Base-by-base conservation (phyloP, 2,797 vertebrate genomes). In the Sebastes elongatus region DNA sequence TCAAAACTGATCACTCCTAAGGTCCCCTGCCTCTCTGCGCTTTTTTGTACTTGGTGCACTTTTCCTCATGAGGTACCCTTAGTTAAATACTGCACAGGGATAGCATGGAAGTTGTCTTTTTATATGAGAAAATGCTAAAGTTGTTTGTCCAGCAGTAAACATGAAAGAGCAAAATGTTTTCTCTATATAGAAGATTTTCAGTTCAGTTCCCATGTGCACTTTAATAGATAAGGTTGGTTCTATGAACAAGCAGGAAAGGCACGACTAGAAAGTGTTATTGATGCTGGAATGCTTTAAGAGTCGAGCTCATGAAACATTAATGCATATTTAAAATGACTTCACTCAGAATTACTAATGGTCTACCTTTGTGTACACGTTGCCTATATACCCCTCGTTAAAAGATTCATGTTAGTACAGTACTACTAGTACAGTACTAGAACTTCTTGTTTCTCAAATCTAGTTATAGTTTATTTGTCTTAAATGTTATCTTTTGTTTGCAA, bases 1-100 rank as follows among this genome's bases (percentile, higher is more conserved):
- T 91, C 91, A 83, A 90, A 94, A 91, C 90, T 88, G 91, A 96
- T 95, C 88, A 88, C 81, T 86, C 77, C 80, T 78, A 49, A 85
- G 84, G 70, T 81, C 72, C 60, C 46, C 32, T 72, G 71, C 72
- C 82, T 85, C 82, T 78, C 38, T 22, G 46, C 25, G 56, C 73
- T 84, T 63, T 69, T 57, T 71, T 25, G 23, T 7, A 65, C 23
- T 25, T 8, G 32, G 13, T 80, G 72, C 46, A 61, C 71, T 85
- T 84, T 77, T 63, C 27, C 69, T 70, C 28, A 38, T 23, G 55
- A 49, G 28, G 23, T 18, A 25, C 27, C 66, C 52, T 59, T 5
- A 52, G 62, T 42, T 53, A 71, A 81, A 71, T 65, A 71, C 18
- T 52, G 52, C 16, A 42, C 23, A 59, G 16, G 52, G n/a, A 64